Conservation (phyloP, 2,888 invertebrate species). For the Drosophila borealis region DNA sequence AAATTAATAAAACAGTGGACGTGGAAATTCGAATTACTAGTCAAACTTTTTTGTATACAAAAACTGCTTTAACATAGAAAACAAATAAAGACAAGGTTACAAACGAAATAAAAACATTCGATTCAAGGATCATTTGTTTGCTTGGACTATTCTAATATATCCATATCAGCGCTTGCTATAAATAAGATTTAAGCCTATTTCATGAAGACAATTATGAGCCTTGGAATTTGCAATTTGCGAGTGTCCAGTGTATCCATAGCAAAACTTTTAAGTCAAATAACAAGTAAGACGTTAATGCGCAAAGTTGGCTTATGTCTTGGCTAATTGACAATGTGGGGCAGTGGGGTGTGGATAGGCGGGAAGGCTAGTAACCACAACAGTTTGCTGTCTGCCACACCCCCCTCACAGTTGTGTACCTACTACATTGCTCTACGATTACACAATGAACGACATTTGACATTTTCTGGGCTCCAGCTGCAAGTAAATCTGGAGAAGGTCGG, state of each 20-base stretch:
- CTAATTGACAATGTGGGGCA: constrained; percentile 30
- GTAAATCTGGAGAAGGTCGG: not conserved
- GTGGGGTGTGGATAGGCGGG: not conserved
- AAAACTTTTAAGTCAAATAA: not conserved
- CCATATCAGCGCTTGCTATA: no score
- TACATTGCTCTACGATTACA: constrained; percentile 33
- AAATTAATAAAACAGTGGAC: no score
- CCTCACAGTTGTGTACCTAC: constrained; percentile 9
- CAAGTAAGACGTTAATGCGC: constrained; percentile 11
- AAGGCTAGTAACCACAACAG: not conserved
- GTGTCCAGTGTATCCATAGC: not conserved
- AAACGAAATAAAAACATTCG: no score
- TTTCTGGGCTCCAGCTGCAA: constrained; percentile 33
- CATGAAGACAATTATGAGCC: no score
- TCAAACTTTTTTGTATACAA: no score
- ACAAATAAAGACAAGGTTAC: no score
- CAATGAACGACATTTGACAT: constrained; percentile 61
- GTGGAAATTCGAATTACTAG: no score
- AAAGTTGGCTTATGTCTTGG: constrained; percentile 17
- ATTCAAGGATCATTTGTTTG: no score
- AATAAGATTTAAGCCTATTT: no score
- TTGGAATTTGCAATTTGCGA: not conserved
- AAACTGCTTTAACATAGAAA: no score
- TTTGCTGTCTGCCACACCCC: constrained; percentile 7
- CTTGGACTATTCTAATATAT: no score